A percentile compares a stretch with the other conserved stretches of the same genome.
Evolutionary conservation across 2,113 vertebrate genomes (phyloP).

Genomic region (Paradoxurus hermaphroditus): DNA sequence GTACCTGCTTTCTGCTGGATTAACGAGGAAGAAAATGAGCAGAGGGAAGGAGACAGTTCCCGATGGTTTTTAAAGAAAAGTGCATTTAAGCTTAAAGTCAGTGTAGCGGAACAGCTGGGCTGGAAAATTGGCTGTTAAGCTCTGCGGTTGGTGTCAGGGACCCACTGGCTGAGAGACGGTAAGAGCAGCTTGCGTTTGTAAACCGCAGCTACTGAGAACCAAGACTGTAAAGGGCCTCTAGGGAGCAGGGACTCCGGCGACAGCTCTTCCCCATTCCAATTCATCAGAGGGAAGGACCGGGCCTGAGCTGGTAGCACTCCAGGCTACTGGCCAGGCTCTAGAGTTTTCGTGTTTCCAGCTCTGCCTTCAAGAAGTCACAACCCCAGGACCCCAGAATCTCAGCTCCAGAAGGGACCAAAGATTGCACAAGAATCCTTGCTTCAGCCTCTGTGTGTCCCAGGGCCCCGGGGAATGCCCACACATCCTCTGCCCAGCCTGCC

Average conservation of each 20-base stretch:
- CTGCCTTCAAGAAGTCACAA: neutral
- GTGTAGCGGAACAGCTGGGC: neutral
- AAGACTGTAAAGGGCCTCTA: neutral
- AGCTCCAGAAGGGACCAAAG: neutral
- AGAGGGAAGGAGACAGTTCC: neutral
- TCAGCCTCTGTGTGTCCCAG: neutral
- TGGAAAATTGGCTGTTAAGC: constrained; percentile 23
- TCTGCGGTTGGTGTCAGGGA: neutral
- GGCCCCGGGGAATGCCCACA: neutral
- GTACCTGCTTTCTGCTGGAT: neutral
- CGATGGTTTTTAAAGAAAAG: neutral
- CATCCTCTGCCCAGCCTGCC: neutral
- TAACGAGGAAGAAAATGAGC: neutral
- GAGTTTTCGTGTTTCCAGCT: neutral
- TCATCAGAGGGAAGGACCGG: neutral
- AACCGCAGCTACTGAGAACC: neutral
- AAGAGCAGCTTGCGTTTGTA: neutral
- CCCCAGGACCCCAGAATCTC: neutral
- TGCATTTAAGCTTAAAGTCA: neutral
- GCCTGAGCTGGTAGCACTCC: neutral
- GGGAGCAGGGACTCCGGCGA: neutral
- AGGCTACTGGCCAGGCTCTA: too few species aligned
- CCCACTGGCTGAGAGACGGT: neutral
- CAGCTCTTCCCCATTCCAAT: neutral
- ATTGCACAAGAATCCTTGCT: neutral